Evolutionary conservation across 2,113 vertebrate genomes (phyloP).

Genomic region (Cathartes aura): DNA sequence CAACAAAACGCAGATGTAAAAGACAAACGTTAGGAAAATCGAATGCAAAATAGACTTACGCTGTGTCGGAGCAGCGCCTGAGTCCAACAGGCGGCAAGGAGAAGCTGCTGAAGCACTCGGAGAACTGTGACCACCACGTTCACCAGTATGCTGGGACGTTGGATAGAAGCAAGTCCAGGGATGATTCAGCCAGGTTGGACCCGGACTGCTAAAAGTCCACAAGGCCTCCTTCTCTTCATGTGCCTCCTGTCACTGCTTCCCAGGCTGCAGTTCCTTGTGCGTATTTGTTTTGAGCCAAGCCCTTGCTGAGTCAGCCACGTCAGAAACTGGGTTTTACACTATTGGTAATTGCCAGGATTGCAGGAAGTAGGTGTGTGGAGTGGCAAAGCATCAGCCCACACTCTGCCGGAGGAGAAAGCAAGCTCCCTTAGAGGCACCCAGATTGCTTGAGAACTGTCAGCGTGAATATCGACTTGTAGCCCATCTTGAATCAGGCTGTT

Average conservation of each 20-base stretch:
- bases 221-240: background rate
- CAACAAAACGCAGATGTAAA: rapidly evolving
- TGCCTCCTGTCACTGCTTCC: constrained; percentile 4
- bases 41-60: constrained; percentile 33
- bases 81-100: rapidly evolving
- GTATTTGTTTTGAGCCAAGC: constrained; percentile 74
- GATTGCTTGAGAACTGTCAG: background rate
- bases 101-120: background rate
- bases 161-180: background rate
- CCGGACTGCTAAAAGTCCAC: background rate
- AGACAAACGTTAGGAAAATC: rapidly evolving
- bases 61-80: background rate
- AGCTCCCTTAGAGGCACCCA: background rate
- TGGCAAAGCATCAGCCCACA: constrained; percentile 51
- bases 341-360: constrained; percentile 73
- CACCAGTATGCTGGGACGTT: background rate
- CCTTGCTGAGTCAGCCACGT: constrained; percentile 80
- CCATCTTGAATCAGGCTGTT: background rate
- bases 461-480: rapidly evolving
- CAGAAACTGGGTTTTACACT: constrained; percentile 67
- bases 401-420: constrained; percentile 9
- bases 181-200: background rate
- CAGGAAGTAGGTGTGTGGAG: constrained; percentile 65
- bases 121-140: background rate
- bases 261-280: constrained; percentile 33